Base-by-base conservation (phyloP, 2,797 vertebrate species). In the Intellagama lesueurii region DNA sequence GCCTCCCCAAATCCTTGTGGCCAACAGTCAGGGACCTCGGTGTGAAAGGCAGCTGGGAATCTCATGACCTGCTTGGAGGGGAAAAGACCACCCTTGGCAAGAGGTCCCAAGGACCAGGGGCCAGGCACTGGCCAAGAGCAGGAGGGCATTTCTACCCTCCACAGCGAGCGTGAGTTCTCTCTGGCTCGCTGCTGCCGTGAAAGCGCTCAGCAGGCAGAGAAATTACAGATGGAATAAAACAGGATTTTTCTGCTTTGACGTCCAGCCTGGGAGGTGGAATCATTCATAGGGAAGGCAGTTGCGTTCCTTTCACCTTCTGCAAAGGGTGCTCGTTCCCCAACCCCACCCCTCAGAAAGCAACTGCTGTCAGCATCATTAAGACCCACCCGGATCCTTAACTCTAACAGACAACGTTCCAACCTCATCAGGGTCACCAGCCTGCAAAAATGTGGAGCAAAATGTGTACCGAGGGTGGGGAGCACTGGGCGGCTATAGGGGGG, bases 301-400 rank as follows among this genome's bases (percentile, higher is more conserved):
- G 17, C 30, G 11, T 81, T 32, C 14, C 5, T 16, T 19, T 16
- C 35, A 26, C 9, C 78, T 52, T 66, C 64, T 60, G 60, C 22
- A 40, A 40, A 24, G 9, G 66, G 1, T 1, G 14, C 12, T 0
- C 14, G 11, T 7, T 30, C 32, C 19, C 14, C 32, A 26, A 24
- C 9, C 11, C 72, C n/a, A 16, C 78, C 86, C 47, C 52, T 68
- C 3, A 77, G 26, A 56, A 30, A 35, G 60, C 87, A 72, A 0
- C 1, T 8, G 44, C 44, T 0, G 32, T 2, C 79, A 86, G 56
- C 78, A 76, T 68, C 35, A 68, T 82, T 82, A 86, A 86, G 60
- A 56, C 40, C n/a, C 30, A 11, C 11, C 24, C 49, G 76, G 84
- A 77, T 69, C 79, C 84, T 86, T 86, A 86, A 81, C 52, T 22